Conservation (phyloP, 2,797 vertebrate genomes). For the Sylvilagus floridanus region DNA sequence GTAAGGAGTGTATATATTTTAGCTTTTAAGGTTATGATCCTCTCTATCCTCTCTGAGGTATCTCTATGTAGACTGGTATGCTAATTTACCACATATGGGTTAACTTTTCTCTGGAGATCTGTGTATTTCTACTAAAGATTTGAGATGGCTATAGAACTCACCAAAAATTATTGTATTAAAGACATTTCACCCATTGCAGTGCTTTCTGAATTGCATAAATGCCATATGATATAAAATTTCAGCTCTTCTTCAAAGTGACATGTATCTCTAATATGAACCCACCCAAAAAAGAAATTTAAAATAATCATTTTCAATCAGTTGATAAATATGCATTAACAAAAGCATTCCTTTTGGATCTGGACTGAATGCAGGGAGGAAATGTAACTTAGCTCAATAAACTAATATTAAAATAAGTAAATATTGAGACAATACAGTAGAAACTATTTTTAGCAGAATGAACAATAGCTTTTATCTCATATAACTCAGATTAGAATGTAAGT, state of each 20-base stretch:
- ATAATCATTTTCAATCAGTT: constrained; percentile 34
- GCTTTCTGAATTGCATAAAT: constrained; percentile 42
- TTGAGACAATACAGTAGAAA: constrained; percentile 48
- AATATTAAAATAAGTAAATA: constrained; percentile 50
- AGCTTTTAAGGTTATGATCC: neutral
- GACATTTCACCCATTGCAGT: constrained; percentile 1
- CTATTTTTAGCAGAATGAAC: neutral
- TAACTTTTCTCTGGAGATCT: constrained; percentile 15
- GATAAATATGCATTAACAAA: constrained; percentile 39
- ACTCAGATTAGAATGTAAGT: constrained; percentile 17
- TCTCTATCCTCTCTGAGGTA: constrained; percentile 53
- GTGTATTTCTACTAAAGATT: constrained; percentile 31
- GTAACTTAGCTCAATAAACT: neutral
- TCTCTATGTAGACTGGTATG: neutral
- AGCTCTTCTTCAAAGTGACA: neutral
- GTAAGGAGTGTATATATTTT: constrained; percentile 1
- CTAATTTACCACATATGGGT: constrained; percentile 8
- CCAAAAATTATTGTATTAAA: constrained; percentile 38
- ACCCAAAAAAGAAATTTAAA: neutral
- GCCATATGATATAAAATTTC: constrained; percentile 33
- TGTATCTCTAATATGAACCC: neutral
- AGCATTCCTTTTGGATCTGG: neutral
- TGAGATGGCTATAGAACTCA: neutral
- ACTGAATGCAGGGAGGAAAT: neutral
- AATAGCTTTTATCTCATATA: neutral